These are phyloP conservation scores for Lepidotrigona ventralis DNA, from an alignment of 1,140 invertebrate genomes.

Conservation along the genomic window DNA sequence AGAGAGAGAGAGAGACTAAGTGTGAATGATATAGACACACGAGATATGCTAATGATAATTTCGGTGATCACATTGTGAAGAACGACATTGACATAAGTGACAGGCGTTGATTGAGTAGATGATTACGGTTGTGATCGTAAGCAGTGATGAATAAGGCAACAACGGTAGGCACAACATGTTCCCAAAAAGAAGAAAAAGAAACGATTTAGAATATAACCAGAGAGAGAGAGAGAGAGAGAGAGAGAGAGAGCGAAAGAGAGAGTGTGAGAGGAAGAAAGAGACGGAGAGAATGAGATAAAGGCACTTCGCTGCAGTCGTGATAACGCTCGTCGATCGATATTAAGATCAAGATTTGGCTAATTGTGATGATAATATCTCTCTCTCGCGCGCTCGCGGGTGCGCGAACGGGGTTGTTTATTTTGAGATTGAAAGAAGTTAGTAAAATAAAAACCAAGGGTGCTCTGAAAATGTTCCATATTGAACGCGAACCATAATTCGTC, in stretches of 20 bases:
- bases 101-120: conserved; percentile 21
- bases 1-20: conserved; percentile 39
- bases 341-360: conserved; percentile 28
- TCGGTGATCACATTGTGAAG: conserved; percentile 31
- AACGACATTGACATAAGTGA: conserved; percentile 14
- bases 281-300: conserved; percentile 50
- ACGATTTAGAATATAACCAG: conserved; percentile 43
- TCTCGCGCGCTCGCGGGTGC: no score
- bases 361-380: conserved; percentile 17
- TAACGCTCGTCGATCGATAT: conserved; percentile 22
- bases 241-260: conserved; percentile 25
- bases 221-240: conserved; percentile 14
- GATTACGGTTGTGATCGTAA: conserved; percentile 31
- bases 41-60: conserved; percentile 18
- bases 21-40: conserved; percentile 36
- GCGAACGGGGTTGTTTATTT: conserved; percentile 29
- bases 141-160: conserved; percentile 36
- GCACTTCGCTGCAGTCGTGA: conserved; percentile 27
- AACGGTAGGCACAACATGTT: conserved; percentile 53
- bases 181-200: conserved; percentile 55
- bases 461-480: conserved; percentile 3
- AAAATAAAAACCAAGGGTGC: conserved; percentile 33
- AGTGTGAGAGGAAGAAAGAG: conserved; percentile 29
- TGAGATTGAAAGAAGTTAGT: not conserved
- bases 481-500: conserved; percentile 26